Base-by-base conservation (phyloP, 1,140 invertebrate genomes). In the Drosophila nigrodunni region DNA sequence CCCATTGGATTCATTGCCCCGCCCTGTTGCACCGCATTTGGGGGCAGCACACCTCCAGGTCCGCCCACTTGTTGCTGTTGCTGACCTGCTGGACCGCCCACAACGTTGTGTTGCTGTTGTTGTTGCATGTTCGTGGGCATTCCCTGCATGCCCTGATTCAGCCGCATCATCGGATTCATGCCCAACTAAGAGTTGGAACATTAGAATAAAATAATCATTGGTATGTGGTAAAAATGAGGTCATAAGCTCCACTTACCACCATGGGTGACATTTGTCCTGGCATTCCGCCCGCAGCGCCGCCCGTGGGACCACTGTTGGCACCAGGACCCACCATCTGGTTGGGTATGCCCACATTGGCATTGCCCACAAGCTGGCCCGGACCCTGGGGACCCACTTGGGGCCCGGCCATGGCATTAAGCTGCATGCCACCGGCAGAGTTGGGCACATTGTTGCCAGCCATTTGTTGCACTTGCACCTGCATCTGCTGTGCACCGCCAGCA, bases 381-480 rank as follows among this genome's bases (percentile, higher is more conserved):
- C 65, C 79, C 83, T 95, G 94, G 6, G 57, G 57, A 65, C 90
- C 75, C 9, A 76, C 78, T 2, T 21, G 25, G 3, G 82, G 77
- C 9, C 80, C 25, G 25, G 25, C 85, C 57, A 85, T 86, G 21
- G 82, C 77, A n/a, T 80, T 91, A 64, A 91, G 78, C 9, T 81
- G 81, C 61, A 81, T 71, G 57, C 91, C 94, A n/a, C 55, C 68
- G 5, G 57, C 46, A 94, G 94, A 93, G 34, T 87, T 90, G 2
- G 88, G 78, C 4, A 68, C 74, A 18, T 71, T 80, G n/a, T 41
- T 41, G 39, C 39, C 39, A 41, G 75, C 77, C 92, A 95, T 94
- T 72, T 93, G 94, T 52, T 94, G 77, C 35, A 69, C 76, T 35
- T 82, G 82, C 61, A 83, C 83, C 75, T 90, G 87, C 41, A 92